Base-by-base conservation (phyloP, 2,113 vertebrate genomes). In the Kryptolebias marmoratus region DNA sequence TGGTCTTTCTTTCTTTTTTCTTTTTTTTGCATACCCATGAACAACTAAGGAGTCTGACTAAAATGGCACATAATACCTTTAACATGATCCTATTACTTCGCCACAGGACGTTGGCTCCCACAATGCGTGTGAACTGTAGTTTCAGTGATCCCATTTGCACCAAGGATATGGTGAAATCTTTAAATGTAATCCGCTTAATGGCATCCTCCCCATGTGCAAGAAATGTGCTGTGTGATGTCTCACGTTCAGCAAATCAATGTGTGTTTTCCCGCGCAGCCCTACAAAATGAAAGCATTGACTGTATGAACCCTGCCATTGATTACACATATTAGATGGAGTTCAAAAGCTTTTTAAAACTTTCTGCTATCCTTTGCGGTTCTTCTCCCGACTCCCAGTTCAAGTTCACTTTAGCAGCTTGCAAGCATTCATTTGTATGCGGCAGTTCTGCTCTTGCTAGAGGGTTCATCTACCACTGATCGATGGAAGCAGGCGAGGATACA, bases 381-480 rank as follows among this genome's bases (percentile, higher is more conserved):
- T 57, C 72, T 73, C 39, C 32, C 56, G 16, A 28, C 62, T 54
- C 28, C 72, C 61, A 49, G 65, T 73, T 85, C 59, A 54, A 63
- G 63, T 52, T 59, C 80, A 72, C 75, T 64, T 71, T 72, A 63
- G 55, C 82, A 68, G 79, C 52, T 71, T 65, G 73, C 15, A 73
- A 48, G 67, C 73, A 78, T 62, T 89, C 65, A 91, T 91, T 88
- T 82, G 77, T 86, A 87, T 79, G 73, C 73, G 11, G 66, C 12
- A 2, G 48, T 63, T 54, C 7, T 11, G 31, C 63, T 83, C 84
- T 70, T 59, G 31, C 60, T 10, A 27, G 50, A 66, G 73, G 83
- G 70, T 73, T 75, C 72, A 56, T 71, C n/a, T 65, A 62, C 59
- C 49, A 52, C 62, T 85, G 77, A 92, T 93, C 83, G 86, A 92